phyloP scores from a whole-genome alignment of 2,113 vertebrate species.

The Oncorhynchus masou region DNA sequence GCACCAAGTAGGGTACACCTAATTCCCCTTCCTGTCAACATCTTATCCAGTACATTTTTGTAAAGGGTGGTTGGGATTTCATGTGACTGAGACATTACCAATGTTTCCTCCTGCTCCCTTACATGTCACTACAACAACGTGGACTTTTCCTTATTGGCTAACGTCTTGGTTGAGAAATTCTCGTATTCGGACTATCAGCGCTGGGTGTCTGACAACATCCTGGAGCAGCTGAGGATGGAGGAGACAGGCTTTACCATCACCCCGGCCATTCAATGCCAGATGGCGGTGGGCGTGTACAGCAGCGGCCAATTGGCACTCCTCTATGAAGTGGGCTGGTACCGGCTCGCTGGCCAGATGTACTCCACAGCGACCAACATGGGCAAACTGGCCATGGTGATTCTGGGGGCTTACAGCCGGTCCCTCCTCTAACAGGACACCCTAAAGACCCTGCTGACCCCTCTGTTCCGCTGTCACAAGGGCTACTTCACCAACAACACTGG shows the following conservation, averaged over 20 bases:
- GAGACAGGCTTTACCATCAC: conserved; percentile 86
- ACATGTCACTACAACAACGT: conserved; percentile 94
- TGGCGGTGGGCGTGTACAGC: conserved; percentile 85
- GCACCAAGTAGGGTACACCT: conserved; percentile 78
- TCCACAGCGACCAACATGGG: conserved; percentile 87
- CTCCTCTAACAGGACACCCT: conserved; percentile 79
- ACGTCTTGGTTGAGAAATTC: conserved; percentile 77
- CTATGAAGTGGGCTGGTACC: conserved; percentile 90
- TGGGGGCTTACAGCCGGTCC: conserved; percentile 65
- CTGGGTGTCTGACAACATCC: conserved; percentile 82
- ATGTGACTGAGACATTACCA: not conserved
- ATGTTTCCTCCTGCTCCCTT: conserved; percentile 25
- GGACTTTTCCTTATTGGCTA: conserved; percentile 88
- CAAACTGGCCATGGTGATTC: conserved; percentile 81
- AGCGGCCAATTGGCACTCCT: conserved; percentile 78
- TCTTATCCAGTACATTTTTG: not conserved
- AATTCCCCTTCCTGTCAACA: not conserved
- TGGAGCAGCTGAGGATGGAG: conserved; percentile 83
- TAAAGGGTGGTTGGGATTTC: not conserved
- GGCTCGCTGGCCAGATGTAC: conserved; percentile 91
- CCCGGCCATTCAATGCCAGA: conserved; percentile 61
- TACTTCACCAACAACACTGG: conserved; percentile 88
- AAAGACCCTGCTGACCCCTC: conserved; percentile 82
- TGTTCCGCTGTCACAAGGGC: conserved; percentile 77
- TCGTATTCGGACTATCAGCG: conserved; percentile 79